Evolutionary conservation across 2,888 invertebrate genomes (phyloP), one percentile per base, ranked within the genome.

Genomic region (Brenthis hecate): DNA sequence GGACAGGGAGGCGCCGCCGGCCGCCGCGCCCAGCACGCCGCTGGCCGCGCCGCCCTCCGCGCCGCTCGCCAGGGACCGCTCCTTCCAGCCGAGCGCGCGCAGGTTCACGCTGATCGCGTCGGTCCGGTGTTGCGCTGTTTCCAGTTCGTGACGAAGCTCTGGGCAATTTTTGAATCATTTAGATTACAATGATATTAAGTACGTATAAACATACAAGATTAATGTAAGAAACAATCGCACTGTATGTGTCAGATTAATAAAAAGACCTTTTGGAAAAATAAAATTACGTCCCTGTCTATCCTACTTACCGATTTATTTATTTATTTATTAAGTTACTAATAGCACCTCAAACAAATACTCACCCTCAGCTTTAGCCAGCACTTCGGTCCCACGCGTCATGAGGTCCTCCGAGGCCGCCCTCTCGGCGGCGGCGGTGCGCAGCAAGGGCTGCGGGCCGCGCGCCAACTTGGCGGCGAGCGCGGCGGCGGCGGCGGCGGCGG

Each of bases 321-420:
- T 19, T 19, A 23, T 23, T 23, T 16, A 43, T 57, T 47, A 43
- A 19, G 11, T 14, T 47, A 23, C 19, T 11, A 48, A 3, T 13
- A 13, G 50, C 3, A 13, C 13, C 16, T 13, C n/a, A n/a, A 48
- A 5, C 13, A 3, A n/a, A 13, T 16, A 36, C 62, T 60, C 51
- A 91, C 91, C 90, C 73, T 88, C 86, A 74, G 89, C 86, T 63
- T 80, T 86, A 0, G 80, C 80, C 65, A 91, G 73, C 6, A 90
- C 82, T 0, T 78, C 86, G 71, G 94, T 85, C 36, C 95, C 94
- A 75, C 95, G 80, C 16, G 85, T 86, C 77, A 94, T 92, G 23
- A 95, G 82, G 2, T 91, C 83, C 56, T 93, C 92, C 0, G 96
- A 95, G 16, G 93, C 89, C 0, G 88, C 85, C 54, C 92, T 84